These are phyloP conservation scores for Chalcosyrphus nemorum DNA, from an alignment of 2,888 invertebrate genomes.

Conservation along the genomic window DNA sequence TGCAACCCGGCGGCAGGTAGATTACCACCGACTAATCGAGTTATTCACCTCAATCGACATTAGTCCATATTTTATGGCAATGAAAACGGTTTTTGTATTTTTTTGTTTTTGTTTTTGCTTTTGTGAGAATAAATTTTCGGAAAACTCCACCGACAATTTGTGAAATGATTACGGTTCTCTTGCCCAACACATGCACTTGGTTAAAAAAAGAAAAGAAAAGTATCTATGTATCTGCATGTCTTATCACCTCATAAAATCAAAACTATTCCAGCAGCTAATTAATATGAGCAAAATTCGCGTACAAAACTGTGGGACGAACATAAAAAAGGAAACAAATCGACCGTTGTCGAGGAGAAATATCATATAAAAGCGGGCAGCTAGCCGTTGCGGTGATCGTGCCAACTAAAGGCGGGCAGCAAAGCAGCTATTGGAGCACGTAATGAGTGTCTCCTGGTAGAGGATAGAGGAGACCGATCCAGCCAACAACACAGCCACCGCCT, in stretches of 20 bases:
- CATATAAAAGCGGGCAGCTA: background rate
- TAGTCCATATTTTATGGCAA: slow-evolving; percentile 67
- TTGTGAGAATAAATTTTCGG: slow-evolving; percentile 37
- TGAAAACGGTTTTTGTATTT: slow-evolving; percentile 65
- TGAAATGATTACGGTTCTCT: slow-evolving; percentile 6
- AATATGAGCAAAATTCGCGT: slow-evolving; percentile 26
- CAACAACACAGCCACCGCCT: background rate
- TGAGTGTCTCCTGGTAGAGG: slow-evolving; percentile 37
- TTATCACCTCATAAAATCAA: slow-evolving; percentile 55
- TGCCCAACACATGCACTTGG: slow-evolving; percentile 17
- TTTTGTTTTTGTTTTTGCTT: slow-evolving; percentile 20
- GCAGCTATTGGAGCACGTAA: slow-evolving; percentile 30
- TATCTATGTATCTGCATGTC: background rate
- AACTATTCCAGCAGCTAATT: slow-evolving; percentile 57
- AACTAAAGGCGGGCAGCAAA: slow-evolving; percentile 44
- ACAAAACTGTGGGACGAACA: slow-evolving; percentile 28
- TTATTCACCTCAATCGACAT: slow-evolving; percentile 61
- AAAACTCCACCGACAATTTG: slow-evolving; percentile 28
- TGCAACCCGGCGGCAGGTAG: slow-evolving; percentile 21
- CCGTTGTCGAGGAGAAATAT: no score
- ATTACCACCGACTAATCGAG: slow-evolving; percentile 61
- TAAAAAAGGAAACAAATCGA: slow-evolving; percentile 2
- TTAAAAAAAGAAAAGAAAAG: no score
- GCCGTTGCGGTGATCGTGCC: no score
- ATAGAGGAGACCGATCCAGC: slow-evolving; percentile 15